Base-by-base conservation (phyloP, 2,113 vertebrate genomes). In the Numenius arquata region DNA sequence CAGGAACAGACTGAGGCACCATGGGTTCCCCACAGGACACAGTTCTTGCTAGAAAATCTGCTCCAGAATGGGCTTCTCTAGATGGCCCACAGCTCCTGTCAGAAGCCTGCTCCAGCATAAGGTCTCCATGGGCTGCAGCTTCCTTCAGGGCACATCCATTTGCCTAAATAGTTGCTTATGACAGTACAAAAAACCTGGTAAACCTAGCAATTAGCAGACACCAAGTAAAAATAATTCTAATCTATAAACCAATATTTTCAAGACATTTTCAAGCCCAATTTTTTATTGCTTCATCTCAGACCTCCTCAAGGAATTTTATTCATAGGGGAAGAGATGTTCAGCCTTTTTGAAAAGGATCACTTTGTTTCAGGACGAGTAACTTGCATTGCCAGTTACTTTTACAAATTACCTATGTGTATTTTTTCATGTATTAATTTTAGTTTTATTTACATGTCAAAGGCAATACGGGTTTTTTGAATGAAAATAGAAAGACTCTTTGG, bases 41-140 rank as follows among this genome's bases (percentile, higher is more conserved):
- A 66, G 19, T 3, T 56, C 40, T 25, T 68, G 36, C 23, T 48
- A 73, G 45, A 62, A 77, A 68, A 41, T 8, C 23, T 40, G 2
- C 12, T 40, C 18, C 45, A 55, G 23, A 32, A n/a, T 5, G 40
- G 25, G 6, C 14, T 63, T 85, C 10, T 63, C 32, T 63, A 25
- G 34, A 29, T 5, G 21, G 29, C 75, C 15, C 15, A 52, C 38
- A 85, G 10, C 15, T 25, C 48, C 52, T 81, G 29, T 27, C n/a
- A 58, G 45, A 20, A 83, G 4, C 8, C 45, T 38, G 7, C 52
- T 70, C 21, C n/a, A 50, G 19, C 9, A 58, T 5, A 45, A 32
- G 5, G 5, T 45, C 9, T 52, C 8, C 16, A n/a, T 0, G 0
- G 53, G 12, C 40, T 71, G 9, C 22, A 50, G 8, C 26, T 74